A percentile compares a stretch with the other conserved stretches of the same genome.
phyloP scores from a whole-genome alignment of 2,797 vertebrate genomes.

The Dromococcyx pavoninus region DNA sequence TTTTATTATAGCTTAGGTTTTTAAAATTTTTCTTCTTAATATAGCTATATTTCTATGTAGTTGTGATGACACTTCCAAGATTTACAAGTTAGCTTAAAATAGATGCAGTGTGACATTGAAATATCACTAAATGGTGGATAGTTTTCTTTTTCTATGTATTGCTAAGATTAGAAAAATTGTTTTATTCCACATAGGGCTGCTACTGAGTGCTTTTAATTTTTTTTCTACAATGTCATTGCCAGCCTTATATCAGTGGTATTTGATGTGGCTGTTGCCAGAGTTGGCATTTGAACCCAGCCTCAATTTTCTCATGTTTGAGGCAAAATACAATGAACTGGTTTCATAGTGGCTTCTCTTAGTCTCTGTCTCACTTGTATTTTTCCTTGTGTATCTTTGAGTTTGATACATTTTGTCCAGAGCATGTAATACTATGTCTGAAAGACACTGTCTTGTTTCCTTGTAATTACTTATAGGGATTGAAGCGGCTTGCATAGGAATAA shows the following conservation, averaged over 20 bases:
- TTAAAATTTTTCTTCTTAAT: neutral
- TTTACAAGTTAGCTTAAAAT: neutral
- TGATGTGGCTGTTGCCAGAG: neutral
- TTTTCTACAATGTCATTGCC: neutral
- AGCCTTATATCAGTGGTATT: neutral
- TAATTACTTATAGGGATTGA: neutral
- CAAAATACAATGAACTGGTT: neutral
- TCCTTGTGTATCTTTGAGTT: neutral
- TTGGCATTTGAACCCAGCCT: neutral
- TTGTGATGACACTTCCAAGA: neutral
- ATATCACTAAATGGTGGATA: neutral
- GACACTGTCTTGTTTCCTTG: neutral
- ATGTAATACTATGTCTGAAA: neutral
- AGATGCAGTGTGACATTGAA: neutral
- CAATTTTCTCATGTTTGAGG: neutral
- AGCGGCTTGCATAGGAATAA: neutral
- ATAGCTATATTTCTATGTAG: neutral
- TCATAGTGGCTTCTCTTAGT: neutral
- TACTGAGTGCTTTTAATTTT: neutral
- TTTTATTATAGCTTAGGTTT: neutral
- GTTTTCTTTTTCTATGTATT: neutral
- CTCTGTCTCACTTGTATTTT: neutral
- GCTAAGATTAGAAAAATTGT: neutral
- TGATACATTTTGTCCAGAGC: neutral
- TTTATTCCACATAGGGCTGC: neutral